phyloP scores from a whole-genome alignment of 64 coral and sea anemone species.

The Dendronephthya gigantea region DNA sequence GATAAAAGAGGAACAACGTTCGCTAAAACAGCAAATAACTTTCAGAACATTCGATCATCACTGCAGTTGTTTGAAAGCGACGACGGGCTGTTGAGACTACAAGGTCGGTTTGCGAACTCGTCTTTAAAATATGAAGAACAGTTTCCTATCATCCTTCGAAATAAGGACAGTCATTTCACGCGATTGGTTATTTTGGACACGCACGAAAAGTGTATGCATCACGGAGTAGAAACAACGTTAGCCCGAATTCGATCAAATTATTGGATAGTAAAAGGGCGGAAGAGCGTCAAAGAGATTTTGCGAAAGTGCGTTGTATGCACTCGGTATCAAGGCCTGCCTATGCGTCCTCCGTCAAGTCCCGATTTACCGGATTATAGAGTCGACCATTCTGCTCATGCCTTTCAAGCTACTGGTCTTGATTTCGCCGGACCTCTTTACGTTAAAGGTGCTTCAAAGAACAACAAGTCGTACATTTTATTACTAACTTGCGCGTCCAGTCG shows the following conservation, averaged over 20 bases:
- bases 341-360: not conserved
- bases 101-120: not conserved
- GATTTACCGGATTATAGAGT: not conserved
- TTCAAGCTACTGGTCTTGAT: not conserved
- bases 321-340: not conserved
- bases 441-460: not conserved
- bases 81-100: not conserved
- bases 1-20: not conserved
- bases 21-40: not conserved
- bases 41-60: not conserved
- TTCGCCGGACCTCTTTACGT: not conserved
- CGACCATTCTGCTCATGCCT: not conserved
- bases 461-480: not conserved
- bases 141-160: not conserved
- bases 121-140: not conserved
- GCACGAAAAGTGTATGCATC: not conserved
- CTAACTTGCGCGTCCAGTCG: not conserved
- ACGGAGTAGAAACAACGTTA: not conserved
- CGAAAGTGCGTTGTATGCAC: not conserved
- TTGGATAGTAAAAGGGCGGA: not conserved
- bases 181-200: not conserved
- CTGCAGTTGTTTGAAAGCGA: not conserved
- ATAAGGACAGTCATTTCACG: not conserved
- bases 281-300: not conserved
- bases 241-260: not conserved